These are phyloP conservation scores for Atherinosoma microstoma DNA, from an alignment of 2,797 vertebrate species.

Conservation along the genomic window DNA sequence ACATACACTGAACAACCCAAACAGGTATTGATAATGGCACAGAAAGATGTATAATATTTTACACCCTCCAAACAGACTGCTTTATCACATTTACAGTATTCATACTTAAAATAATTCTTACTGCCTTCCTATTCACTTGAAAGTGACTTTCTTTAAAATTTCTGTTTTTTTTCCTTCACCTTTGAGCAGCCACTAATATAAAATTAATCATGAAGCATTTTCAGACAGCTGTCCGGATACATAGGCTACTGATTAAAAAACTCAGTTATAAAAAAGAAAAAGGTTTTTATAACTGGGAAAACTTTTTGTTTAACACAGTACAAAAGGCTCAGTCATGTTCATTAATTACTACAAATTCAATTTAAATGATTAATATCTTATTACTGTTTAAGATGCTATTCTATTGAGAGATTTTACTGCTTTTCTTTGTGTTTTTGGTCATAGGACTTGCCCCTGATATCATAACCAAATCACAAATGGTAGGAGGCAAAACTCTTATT, in stretches of 20 bases:
- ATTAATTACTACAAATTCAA: conserved; percentile 4
- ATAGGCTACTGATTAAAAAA: not conserved
- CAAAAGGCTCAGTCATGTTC: not conserved
- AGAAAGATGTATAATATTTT: not conserved
- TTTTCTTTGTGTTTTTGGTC: conserved; percentile 45
- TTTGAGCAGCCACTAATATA: not conserved
- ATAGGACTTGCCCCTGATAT: conserved; percentile 50
- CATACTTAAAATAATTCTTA: no score
- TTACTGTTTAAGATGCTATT: conserved; percentile 8
- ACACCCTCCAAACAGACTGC: not conserved
- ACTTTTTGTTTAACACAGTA: conserved; percentile 3
- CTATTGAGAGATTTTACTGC: conserved; percentile 13
- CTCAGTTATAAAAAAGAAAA: not conserved
- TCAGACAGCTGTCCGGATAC: not conserved
- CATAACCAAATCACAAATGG: conserved; percentile 61
- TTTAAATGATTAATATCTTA: conserved; percentile 10
- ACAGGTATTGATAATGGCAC: not conserved
- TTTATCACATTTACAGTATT: not conserved
- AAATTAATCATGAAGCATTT: not conserved
- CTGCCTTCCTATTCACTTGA: not conserved
- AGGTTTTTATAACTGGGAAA: not conserved
- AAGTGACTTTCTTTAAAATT: not conserved
- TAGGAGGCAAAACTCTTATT: conserved; percentile 73
- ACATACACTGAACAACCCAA: not conserved
- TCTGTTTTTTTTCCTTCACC: not conserved